Conservation (phyloP, 92 coral and sea anemone genomes). For the Porites divaricata region DNA sequence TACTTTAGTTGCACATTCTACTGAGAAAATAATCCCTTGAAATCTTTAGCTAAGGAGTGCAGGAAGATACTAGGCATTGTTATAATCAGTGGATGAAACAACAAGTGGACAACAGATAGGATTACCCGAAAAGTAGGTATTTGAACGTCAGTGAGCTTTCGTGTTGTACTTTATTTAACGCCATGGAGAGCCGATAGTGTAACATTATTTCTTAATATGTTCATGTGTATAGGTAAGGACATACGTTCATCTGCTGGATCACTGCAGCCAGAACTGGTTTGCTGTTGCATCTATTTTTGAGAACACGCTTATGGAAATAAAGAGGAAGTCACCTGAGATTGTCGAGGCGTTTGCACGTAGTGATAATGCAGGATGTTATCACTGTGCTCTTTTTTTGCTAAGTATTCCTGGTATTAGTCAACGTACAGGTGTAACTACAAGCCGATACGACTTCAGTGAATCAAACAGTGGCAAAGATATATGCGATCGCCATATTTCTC, state of each 20-base stretch:
- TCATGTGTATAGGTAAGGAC: slow-evolving; percentile 22
- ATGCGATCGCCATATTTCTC: slow-evolving; percentile 34
- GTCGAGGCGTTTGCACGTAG: slow-evolving; percentile 12
- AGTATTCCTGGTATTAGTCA: slow-evolving; percentile 35
- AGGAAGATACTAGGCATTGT: no score
- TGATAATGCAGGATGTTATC: slow-evolving; percentile 39
- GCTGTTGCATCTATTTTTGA: no score
- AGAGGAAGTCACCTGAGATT: slow-evolving; percentile 6
- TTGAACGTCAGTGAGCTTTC: no score
- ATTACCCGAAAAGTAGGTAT: no score
- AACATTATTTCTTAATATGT: neutral
- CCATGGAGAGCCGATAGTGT: neutral
- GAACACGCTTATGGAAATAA: no score
- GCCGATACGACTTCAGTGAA: slow-evolving; percentile 19
- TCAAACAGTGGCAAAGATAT: slow-evolving; percentile 37
- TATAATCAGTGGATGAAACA: no score
- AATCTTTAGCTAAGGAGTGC: no score
- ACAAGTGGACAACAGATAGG: no score
- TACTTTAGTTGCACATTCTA: neutral
- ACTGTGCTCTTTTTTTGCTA: slow-evolving; percentile 33
- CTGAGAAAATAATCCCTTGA: neutral
- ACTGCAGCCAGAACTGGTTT: no score
- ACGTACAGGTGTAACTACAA: slow-evolving; percentile 20
- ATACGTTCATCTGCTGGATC: slow-evolving; percentile 24
- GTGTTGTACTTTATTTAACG: no score